phyloP scores from a whole-genome alignment of 2,888 invertebrate species.

The Eurytoma californica region DNA sequence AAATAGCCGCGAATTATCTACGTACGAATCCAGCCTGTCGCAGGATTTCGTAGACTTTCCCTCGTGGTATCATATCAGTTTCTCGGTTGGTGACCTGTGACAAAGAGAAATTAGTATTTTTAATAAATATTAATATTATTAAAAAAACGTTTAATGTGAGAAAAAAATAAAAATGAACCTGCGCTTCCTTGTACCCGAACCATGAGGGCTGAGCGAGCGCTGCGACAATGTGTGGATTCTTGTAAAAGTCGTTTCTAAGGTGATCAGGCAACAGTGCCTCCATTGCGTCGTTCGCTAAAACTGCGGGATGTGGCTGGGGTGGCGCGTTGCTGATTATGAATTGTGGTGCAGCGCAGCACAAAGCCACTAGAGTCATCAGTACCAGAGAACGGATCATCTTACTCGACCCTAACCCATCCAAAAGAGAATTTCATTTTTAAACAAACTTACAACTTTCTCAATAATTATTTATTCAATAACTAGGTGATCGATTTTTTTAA shows the following conservation, averaged over 20 bases:
- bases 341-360: slow-evolving; percentile 65
- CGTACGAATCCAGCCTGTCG: slow-evolving; percentile 81
- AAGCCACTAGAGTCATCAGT: slow-evolving; percentile 55
- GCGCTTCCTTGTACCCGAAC: slow-evolving; percentile 86
- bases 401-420: background rate
- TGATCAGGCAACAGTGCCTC: slow-evolving; percentile 85
- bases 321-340: slow-evolving; percentile 59
- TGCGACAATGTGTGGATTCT: slow-evolving; percentile 84
- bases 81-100: slow-evolving; percentile 83
- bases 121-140: too few relatives aligned
- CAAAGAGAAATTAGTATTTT: slow-evolving; percentile 59
- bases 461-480: too few relatives aligned
- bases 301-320: slow-evolving; percentile 81
- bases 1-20: slow-evolving; percentile 44
- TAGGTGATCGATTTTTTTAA: too few relatives aligned
- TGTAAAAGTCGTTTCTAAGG: slow-evolving; percentile 84
- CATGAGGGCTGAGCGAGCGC: slow-evolving; percentile 87
- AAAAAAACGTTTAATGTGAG: too few relatives aligned
- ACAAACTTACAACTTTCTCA: too few relatives aligned
- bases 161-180: slow-evolving; percentile 65
- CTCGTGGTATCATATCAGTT: slow-evolving; percentile 87
- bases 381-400: slow-evolving; percentile 58
- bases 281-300: slow-evolving; percentile 82
- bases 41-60: slow-evolving; percentile 85
- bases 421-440: too few relatives aligned